Conservation (phyloP, 2,888 invertebrate species). For the Athrips mouffetella region DNA sequence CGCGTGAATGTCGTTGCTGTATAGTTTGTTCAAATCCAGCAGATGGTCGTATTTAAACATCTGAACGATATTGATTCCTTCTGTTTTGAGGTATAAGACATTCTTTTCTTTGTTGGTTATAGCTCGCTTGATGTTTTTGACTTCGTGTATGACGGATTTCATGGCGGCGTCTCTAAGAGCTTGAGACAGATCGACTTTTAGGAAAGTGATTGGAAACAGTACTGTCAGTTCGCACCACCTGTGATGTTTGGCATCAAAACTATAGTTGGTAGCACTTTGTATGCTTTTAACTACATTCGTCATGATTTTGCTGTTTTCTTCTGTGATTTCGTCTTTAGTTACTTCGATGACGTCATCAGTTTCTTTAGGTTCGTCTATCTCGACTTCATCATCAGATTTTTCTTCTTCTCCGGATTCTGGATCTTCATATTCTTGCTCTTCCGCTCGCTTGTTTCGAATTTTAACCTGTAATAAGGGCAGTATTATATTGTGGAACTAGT, state of each 20-base stretch:
- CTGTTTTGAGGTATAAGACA: conserved; percentile 88
- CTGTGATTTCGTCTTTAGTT: conserved; percentile 38
- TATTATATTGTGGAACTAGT: no score
- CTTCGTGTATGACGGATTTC: conserved; percentile 87
- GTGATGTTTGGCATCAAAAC: conserved; percentile 85
- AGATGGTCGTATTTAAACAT: conserved; percentile 90
- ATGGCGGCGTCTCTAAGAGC: conserved; percentile 84
- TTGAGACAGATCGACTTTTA: conserved; percentile 84
- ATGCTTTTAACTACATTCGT: conserved; percentile 59
- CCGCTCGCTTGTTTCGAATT: conserved; percentile 75
- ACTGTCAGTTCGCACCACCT: conserved; percentile 92
- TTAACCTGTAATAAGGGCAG: conserved; percentile 59
- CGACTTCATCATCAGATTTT: conserved; percentile 69
- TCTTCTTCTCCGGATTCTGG: conserved; percentile 80
- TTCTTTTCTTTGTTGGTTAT: conserved; percentile 86
- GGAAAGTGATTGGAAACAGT: conserved; percentile 75
- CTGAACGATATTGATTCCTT: conserved; percentile 95
- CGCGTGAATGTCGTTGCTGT: conserved; percentile 96
- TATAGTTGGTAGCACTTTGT: conserved; percentile 79
- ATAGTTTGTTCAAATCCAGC: conserved; percentile 88
- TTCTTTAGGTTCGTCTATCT: conserved; percentile 47
- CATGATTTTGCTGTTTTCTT: conserved; percentile 51
- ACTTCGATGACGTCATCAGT: conserved; percentile 44
- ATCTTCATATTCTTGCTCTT: conserved; percentile 83
- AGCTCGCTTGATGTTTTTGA: conserved; percentile 88